Percentiles rank a stretch among this genome's conserved stretches.
phyloP scores from a whole-genome alignment of 2,113 vertebrate species.

The Cebidichthys violaceus region DNA sequence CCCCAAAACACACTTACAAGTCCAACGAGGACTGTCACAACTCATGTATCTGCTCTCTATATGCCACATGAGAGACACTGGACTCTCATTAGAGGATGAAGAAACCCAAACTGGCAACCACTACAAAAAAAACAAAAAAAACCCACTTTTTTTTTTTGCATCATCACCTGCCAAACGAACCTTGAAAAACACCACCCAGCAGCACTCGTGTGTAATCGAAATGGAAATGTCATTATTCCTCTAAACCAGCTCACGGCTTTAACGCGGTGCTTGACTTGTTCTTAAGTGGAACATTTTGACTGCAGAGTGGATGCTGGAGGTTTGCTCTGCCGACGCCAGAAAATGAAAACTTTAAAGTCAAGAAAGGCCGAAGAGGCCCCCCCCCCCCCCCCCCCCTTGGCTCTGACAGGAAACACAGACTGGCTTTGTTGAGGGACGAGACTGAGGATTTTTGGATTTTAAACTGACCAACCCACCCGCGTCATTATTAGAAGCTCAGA shows the following conservation, averaged over 20 bases:
- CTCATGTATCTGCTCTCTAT: not conserved
- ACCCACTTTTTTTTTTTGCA: conserved; percentile 9
- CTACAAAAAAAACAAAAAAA: not conserved
- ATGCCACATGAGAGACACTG: not conserved
- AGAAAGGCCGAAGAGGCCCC: not conserved
- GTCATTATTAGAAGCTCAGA: no score
- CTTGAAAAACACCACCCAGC: not conserved
- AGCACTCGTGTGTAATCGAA: conserved; percentile 10
- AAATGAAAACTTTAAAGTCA: not conserved
- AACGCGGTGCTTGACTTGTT: conserved; percentile 25
- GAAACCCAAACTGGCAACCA: conserved; percentile 20
- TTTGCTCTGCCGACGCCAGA: conserved; percentile 6
- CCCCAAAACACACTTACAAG: not conserved
- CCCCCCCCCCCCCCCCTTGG: not conserved
- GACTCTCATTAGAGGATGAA: conserved; percentile 6
- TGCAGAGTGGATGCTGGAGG: conserved; percentile 10
- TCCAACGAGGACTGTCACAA: not conserved
- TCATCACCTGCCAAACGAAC: conserved; percentile 44
- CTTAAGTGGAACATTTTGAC: conserved; percentile 35
- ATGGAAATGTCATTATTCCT: conserved; percentile 48
- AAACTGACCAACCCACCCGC: no score
- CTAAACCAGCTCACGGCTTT: conserved; percentile 39
- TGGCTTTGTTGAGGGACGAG: not conserved
- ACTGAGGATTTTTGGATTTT: not conserved
- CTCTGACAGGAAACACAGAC: not conserved